A percentile compares a stretch with the other conserved stretches of the same genome.
Evolutionary conservation across 1,140 invertebrate genomes (phyloP).

Genomic region (Pseudomyrmex gracilis): DNA sequence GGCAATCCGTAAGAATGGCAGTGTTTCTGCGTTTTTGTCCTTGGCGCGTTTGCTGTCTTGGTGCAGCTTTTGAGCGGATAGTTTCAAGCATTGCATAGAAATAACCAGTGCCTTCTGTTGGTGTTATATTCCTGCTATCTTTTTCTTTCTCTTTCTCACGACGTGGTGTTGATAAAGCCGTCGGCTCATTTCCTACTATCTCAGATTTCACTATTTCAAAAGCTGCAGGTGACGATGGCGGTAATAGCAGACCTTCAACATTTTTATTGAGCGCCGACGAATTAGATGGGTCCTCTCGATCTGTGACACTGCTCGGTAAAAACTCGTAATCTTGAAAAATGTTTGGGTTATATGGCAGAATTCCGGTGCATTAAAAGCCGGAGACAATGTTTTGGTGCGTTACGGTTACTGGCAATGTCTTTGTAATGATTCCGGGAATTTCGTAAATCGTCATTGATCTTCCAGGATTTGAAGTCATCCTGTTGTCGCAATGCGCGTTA

Average conservation of each 20-base stretch:
- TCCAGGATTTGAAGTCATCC: constrained; percentile 4
- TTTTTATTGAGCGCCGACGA: too few species aligned
- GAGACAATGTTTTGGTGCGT: neutral
- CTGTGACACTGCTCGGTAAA: neutral
- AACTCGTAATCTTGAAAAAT: neutral
- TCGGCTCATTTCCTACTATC: neutral
- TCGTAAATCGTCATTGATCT: neutral
- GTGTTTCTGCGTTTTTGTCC: neutral
- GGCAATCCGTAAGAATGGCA: neutral
- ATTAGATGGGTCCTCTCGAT: too few species aligned
- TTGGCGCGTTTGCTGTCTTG: neutral
- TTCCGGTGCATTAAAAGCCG: neutral
- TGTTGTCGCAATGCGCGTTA: neutral
- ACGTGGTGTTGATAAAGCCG: neutral
- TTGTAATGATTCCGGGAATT: too few species aligned
- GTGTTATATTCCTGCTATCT: too few species aligned
- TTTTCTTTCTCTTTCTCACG: neutral
- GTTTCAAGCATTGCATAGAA: neutral
- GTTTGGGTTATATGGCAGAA: neutral
- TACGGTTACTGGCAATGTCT: neutral
- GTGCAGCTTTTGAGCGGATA: neutral
- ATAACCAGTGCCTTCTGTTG: neutral
- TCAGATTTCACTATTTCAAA: neutral
- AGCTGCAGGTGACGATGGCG: too few species aligned
- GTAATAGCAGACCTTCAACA: too few species aligned